These are phyloP conservation scores for Pseudopipra pipra DNA, from an alignment of 2,113 vertebrate genomes.

Conservation along the genomic window DNA sequence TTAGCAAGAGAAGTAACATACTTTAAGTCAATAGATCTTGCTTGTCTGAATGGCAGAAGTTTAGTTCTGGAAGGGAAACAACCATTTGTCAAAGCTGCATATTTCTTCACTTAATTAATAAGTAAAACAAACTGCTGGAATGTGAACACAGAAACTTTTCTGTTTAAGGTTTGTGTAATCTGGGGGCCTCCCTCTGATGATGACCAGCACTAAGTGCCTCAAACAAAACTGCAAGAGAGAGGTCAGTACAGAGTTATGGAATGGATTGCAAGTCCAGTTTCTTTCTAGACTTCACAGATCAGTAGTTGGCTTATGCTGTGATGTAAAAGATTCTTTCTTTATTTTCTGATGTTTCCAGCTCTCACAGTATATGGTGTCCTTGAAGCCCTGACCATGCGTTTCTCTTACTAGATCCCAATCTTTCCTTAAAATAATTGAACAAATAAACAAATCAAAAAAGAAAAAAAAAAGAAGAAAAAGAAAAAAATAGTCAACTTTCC, in stretches of 20 bases:
- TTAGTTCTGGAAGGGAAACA: background rate
- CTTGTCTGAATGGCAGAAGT: background rate
- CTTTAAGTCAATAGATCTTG: background rate
- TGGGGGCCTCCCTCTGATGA: background rate
- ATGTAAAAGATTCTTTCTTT: background rate
- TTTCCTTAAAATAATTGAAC: background rate
- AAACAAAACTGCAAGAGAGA: background rate
- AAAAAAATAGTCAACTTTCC: background rate
- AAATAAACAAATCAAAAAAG: background rate
- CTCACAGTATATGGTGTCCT: background rate
- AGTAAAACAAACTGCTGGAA: background rate
- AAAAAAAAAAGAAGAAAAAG: background rate
- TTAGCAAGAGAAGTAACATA: background rate
- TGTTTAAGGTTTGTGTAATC: background rate
- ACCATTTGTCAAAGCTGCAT: background rate
- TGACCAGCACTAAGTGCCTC: background rate
- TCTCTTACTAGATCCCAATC: background rate
- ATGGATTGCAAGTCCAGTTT: background rate
- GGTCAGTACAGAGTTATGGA: background rate
- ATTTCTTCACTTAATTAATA: constrained; percentile 9
- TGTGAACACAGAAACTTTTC: background rate
- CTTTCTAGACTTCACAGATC: background rate
- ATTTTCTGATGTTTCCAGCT: background rate
- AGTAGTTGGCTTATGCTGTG: background rate
- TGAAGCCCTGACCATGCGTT: background rate